Evolutionary conservation across 2,113 vertebrate species (phyloP), one percentile per base, ranked within the genome.

Genomic region (Lonchura striata): DNA sequence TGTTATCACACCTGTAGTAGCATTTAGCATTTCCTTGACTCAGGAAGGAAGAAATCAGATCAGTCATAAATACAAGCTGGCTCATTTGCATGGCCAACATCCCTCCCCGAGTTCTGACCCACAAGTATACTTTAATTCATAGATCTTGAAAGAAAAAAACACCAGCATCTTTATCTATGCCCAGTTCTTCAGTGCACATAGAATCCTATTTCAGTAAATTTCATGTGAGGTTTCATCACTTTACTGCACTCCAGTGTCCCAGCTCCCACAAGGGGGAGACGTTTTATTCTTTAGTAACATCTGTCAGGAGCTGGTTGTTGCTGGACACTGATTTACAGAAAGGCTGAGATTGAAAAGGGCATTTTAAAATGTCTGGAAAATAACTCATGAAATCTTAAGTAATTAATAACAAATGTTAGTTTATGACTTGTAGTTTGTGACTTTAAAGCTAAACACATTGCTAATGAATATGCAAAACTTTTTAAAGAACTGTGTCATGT

Each of bases 261-360:
- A 47, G 31, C 42, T 86, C 68, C 94, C 97, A 90, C 85, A 88
- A 96, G 97, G 64, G 94, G 97, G 97, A 91, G 91, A 70, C 61
- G 72, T 96, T 95, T 89, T 86, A 69, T 91, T 87, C 88, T 81
- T 64, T 4, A 54, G 37, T 42, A 83, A 59, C 33, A 41, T 37
- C 68, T 63, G 20, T 39, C 79, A 78, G 83, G 56, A 82, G 18
- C 13, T 52, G 52, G 13, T 30, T 63, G 30, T 23, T 91, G 64
- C 50, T 92, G 1, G 2, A 42, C 69, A 27, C 42, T 23, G 71
- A 88, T 86, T 92, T 64, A 74, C 47, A 60, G 76, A 56, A 70
- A 69, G 46, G 23, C 66, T 68, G 57, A 66, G 35, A 71, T 0
- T 46, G 64, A 81, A 78, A 90, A 71, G 30, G 56, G 13, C 31